Conservation (phyloP, 2,888 invertebrate genomes). For the Pseudanteris insignis region DNA sequence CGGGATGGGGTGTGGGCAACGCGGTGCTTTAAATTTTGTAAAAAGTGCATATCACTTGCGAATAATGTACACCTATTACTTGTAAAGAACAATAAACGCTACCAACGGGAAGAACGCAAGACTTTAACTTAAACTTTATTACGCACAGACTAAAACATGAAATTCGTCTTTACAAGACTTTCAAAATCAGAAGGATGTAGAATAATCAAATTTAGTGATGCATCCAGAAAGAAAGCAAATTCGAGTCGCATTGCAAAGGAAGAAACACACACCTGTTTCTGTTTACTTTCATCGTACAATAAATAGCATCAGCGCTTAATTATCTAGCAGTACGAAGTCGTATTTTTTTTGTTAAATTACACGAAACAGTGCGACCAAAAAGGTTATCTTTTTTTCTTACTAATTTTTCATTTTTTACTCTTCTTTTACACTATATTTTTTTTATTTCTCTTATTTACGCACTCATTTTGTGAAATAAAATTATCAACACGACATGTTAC, state of each 20-base stretch:
- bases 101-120: conserved; percentile 19
- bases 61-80: not conserved
- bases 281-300: conserved; percentile 49
- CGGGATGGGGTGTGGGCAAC: conserved; percentile 8
- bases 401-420: too few species aligned
- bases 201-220: not conserved
- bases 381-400: too few species aligned
- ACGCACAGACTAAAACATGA: conserved; percentile 4
- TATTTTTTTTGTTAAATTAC: conserved; percentile 46
- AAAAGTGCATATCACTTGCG: conserved; percentile 1
- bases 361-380: too few species aligned
- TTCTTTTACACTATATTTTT: too few species aligned
- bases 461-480: conserved; percentile 19
- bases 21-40: conserved; percentile 1
- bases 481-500: conserved; percentile 11
- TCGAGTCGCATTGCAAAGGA: conserved; percentile 55
- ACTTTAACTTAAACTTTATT: conserved; percentile 9
- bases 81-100: not conserved
- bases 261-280: conserved; percentile 52
- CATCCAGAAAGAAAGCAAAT: conserved; percentile 5
- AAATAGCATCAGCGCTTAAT: conserved; percentile 53
- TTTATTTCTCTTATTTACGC: not conserved
- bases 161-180: not conserved
- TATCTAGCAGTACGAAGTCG: conserved; percentile 53
- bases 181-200: conserved; percentile 4